These are phyloP conservation scores for Apodemus speciosus DNA, from an alignment of 2,113 vertebrate genomes.

Conservation along the genomic window DNA sequence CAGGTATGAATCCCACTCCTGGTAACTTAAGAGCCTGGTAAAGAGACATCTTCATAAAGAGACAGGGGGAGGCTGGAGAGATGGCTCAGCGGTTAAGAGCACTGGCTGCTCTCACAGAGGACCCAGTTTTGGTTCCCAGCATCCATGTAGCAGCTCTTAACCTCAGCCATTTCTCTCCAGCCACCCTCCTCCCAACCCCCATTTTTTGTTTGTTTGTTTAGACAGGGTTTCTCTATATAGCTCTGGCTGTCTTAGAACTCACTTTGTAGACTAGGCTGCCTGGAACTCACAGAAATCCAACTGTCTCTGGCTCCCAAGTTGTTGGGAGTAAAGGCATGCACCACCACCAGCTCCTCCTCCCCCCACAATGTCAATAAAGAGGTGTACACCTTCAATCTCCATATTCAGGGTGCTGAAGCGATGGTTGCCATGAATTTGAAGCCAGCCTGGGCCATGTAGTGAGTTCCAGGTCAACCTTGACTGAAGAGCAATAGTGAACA, in stretches of 20 bases:
- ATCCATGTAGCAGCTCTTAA: too few species aligned
- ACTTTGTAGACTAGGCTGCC: neutral
- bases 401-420: neutral
- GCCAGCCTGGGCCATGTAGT: neutral
- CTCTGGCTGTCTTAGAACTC: neutral
- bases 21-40: neutral
- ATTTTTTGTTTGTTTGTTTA: too few species aligned
- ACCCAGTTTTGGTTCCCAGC: too few species aligned
- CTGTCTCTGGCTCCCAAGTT: neutral
- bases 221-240: neutral
- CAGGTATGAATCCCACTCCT: neutral
- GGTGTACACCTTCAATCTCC: neutral
- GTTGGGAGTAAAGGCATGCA: neutral
- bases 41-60: conserved; percentile 24
- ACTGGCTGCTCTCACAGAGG: neutral
- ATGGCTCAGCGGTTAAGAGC: neutral
- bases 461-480: neutral
- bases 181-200: too few species aligned
- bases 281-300: neutral
- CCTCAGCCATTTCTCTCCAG: too few species aligned
- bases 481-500: neutral
- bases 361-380: neutral
- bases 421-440: neutral
- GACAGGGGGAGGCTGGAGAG: too few species aligned
- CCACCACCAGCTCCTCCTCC: neutral